phyloP scores from a whole-genome alignment of 1,140 invertebrate genomes.

The Anastrepha ludens region DNA sequence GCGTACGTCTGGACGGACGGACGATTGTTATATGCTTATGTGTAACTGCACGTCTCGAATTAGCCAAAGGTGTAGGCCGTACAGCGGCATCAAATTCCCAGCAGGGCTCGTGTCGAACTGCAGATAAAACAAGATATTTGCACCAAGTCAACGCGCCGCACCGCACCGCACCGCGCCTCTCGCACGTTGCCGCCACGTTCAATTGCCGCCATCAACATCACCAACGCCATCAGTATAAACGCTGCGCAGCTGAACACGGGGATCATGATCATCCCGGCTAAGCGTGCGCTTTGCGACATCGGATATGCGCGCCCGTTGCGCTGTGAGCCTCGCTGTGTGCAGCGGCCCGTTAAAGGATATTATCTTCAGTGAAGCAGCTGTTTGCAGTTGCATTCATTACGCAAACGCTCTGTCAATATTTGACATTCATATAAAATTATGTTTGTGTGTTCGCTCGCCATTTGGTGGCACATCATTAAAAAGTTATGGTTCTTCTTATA shows the following conservation, averaged over 20 bases:
- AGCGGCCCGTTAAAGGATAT: conserved; percentile 14
- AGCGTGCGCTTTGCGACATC: conserved; percentile 34
- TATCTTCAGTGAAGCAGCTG: conserved; percentile 12
- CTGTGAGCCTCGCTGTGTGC: background rate
- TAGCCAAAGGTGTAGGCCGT: conserved; percentile 62
- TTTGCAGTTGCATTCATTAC: conserved; percentile 49
- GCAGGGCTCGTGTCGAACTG: conserved; percentile 59
- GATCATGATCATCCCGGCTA: background rate
- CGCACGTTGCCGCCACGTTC: background rate
- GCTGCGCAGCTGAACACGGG: background rate
- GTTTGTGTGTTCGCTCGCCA: background rate
- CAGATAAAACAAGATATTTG: conserved; percentile 64
- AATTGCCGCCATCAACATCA: background rate
- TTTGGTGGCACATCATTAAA: conserved; percentile 48
- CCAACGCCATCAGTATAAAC: background rate
- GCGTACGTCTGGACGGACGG: background rate
- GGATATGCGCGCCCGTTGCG: background rate
- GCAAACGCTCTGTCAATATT: conserved; percentile 49
- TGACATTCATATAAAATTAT: conserved; percentile 52
- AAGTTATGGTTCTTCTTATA: conserved; percentile 31
- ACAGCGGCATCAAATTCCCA: conserved; percentile 57
- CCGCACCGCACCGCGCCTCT: background rate
- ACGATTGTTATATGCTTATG: background rate
- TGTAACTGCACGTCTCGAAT: conserved; percentile 58
- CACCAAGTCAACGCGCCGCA: conserved; percentile 40